Base-by-base conservation (phyloP, 2,888 invertebrate species). In the Andrena minutula region DNA sequence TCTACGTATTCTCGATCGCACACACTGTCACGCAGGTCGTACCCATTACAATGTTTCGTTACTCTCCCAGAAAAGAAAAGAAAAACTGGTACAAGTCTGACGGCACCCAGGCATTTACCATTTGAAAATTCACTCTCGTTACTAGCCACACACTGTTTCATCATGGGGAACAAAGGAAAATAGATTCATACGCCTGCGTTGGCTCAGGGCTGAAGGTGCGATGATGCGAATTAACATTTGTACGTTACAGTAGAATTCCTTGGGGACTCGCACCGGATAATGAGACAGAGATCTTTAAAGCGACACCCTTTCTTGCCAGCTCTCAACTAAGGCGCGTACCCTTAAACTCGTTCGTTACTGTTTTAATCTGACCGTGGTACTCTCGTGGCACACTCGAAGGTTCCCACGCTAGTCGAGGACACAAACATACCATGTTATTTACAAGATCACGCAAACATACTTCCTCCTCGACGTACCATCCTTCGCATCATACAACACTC, bases 401-500 rank as follows among this genome's bases (percentile, higher is more conserved):
- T 83, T 70, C 28, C 56, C 79, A 84, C 80, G 72, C 80, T 66
- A 64, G 73, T 82, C 58, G 71, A 71, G 53, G 30, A 70, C 88
- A 88, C 88, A 88, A 86, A 75, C 87, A 88, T 66, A 86, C 87
- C 51, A 53, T 80, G 79, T 84, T 88, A 86, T 88, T 86, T 88
- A 87, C 84, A 87, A 80, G 76, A 82, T 60, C 85, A 86, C 81
- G 83, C 86, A 88, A 73, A 51, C 88, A 85, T 69, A 82, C 82
- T 75, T 76, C 82, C 64, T 74, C 60, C 73, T 64, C 74, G 49
- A 23, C 49, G 49, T 84, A 60, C 51, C 49, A 76, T 68, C 63
- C 60, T 71, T 72, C 47, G 60, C 60, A 80, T 81, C 80, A 75
- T 83, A 80, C 83, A 82, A 83, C 87, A 83, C 89, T 78, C 83